These are phyloP conservation scores for Cricetomys ansorgei DNA, from an alignment of 2,113 vertebrate species.

Conservation along the genomic window DNA sequence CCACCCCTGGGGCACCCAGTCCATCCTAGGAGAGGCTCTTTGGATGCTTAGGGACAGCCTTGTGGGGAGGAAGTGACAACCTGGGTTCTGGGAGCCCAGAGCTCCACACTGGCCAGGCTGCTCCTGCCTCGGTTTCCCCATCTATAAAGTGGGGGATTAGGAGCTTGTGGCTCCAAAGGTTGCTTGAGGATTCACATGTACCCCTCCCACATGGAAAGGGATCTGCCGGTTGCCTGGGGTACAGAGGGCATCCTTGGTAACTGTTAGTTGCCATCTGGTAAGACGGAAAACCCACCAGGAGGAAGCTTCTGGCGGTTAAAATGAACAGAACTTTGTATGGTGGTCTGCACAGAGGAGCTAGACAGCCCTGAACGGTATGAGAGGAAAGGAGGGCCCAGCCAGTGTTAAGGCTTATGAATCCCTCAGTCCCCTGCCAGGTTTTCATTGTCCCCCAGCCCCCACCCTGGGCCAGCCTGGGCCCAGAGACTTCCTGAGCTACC, in stretches of 20 bases:
- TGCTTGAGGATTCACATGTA: neutral
- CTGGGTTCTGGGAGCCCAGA: neutral
- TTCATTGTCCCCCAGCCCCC: neutral
- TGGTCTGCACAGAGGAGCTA: neutral
- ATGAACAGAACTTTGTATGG: neutral
- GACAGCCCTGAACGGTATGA: fast-evolving
- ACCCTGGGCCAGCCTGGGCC: neutral
- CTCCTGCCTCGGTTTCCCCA: neutral
- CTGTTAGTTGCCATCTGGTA: neutral
- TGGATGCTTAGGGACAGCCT: neutral
- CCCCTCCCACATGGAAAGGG: neutral
- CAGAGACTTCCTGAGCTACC: constrained; percentile 24
- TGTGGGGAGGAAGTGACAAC: neutral
- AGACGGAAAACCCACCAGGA: neutral
- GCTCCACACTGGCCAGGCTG: neutral
- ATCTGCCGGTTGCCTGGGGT: neutral
- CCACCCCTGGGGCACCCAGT: neutral
- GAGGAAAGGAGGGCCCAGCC: neutral
- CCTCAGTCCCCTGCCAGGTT: neutral
- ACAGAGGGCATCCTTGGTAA: neutral
- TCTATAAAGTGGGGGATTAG: neutral
- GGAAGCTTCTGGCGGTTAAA: neutral
- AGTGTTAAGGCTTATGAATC: neutral
- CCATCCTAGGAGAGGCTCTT: neutral
- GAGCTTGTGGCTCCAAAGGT: neutral